Evolutionary conservation across 2,113 vertebrate species (phyloP).

Genomic region (Ophiodon elongatus): DNA sequence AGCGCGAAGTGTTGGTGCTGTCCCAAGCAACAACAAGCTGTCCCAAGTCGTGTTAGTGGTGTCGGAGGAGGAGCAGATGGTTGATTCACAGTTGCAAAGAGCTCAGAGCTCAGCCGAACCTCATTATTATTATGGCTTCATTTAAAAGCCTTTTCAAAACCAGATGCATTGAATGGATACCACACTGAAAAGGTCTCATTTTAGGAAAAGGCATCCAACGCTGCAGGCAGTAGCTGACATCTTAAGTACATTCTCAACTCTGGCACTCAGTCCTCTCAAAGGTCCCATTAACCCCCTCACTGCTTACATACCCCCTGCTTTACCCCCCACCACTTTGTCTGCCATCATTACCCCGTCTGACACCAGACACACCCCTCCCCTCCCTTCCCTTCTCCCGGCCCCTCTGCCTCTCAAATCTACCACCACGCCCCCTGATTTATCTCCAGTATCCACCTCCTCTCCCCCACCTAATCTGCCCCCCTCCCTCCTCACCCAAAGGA

Average conservation of each 20-base stretch:
- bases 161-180: constrained; percentile 21
- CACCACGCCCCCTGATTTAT: constrained; percentile 40
- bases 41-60: constrained; percentile 3
- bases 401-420: constrained; percentile 18
- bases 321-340: constrained; percentile 39
- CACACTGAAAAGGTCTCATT: constrained; percentile 5
- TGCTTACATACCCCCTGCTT: constrained; percentile 34
- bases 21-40: too few species aligned
- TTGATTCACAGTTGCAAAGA: constrained; percentile 32
- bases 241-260: constrained; percentile 36
- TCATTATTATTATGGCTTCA: constrained; percentile 33
- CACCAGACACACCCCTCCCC: constrained; percentile 61
- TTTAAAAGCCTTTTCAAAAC: constrained; percentile 55
- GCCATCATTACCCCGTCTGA: constrained; percentile 46
- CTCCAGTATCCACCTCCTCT: constrained; percentile 32
- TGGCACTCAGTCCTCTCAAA: constrained; percentile 49
- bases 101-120: constrained; percentile 34
- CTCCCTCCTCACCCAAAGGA: constrained; percentile 67
- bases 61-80: constrained; percentile 53
- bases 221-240: constrained; percentile 16
- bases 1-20: neutral
- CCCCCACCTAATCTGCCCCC: constrained; percentile 43
- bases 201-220: constrained; percentile 16
- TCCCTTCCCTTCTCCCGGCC: constrained; percentile 28
- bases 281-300: constrained; percentile 64